Base-by-base conservation (phyloP, 1,140 invertebrate species). In the Sipha flava region DNA sequence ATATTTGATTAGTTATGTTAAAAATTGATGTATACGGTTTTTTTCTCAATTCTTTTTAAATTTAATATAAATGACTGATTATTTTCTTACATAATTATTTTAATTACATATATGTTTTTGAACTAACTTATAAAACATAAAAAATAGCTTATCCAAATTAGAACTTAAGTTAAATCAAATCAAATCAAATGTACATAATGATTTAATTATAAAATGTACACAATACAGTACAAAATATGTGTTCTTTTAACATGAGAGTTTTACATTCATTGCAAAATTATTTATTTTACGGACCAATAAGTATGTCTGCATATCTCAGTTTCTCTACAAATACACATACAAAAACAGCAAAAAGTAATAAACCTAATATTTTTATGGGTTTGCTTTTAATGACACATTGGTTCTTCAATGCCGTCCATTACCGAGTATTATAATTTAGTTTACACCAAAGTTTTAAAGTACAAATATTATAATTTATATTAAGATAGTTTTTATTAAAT, bases 161-260 rank as follows among this genome's bases (percentile, higher is more conserved):
- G 40, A 43, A 23, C 1, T 43, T 23, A 66, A 21, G 40, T 43
- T 40, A 3, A 37, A 37, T 5, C 1, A 37, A 64, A 37, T 45
- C 1, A 45, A 68, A 45, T 68, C 21, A 26, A 43, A 29, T 45
- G 40, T 70, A 70, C 16, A 70, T 70, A 29, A 47, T 70, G 10
- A 40, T 6, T 29, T 29, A 47, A 10, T 45, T 45, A 49, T 49
- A 23, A 43, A 40, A 40, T 26, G 26, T 21, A 26, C 16, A 37
- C 49, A 59, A 77, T 34, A 57, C 31, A 72, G 49, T 75, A 75
- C 70, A 75, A 75, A 72, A 54, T 37, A 75, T 77, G 73, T 77
- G 34, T 77, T 77, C 73, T 37, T 77, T 37, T 26, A 59, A 59
- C 6, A 59, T 75, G 40, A 75, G 31, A n/a, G 12, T 21, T 73